These are phyloP conservation scores for Coecobrya sp. DNA, from an alignment of 2,888 invertebrate genomes.

Conservation along the genomic window DNA sequence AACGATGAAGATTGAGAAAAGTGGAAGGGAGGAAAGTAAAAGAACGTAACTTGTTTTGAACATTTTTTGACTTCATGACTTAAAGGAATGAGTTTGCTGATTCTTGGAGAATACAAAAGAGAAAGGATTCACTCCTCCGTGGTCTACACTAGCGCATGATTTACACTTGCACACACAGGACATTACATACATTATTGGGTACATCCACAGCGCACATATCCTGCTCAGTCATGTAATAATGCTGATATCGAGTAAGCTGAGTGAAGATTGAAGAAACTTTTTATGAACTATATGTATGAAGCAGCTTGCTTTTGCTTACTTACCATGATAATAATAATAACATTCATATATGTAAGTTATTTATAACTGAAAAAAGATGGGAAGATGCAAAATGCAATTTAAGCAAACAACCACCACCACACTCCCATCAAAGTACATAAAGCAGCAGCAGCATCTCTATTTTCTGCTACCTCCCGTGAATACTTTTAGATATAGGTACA, in stretches of 20 bases:
- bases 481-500: not conserved
- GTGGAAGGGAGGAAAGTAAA: conserved; percentile 12
- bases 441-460: conserved; percentile 1
- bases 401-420: conserved; percentile 50
- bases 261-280: conserved; percentile 13
- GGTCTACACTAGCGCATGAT: not conserved
- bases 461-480: conserved; percentile 43
- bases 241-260: not conserved
- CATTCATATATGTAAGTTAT: conserved; percentile 22
- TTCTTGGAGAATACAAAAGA: conserved; percentile 49
- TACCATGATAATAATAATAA: not conserved
- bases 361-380: conserved; percentile 53
- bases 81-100: conserved; percentile 56
- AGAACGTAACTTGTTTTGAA: conserved; percentile 8
- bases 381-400: conserved; percentile 70
- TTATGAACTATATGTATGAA: no score
- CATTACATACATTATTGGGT: not conserved
- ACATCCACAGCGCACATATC: not conserved
- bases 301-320: no score
- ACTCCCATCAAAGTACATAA: conserved; percentile 44
- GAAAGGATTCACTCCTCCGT: conserved; percentile 3
- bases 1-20: not conserved
- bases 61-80: conserved; percentile 66
- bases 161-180: not conserved
- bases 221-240: conserved; percentile 10